Percentiles rank a stretch among this genome's conserved stretches.
Evolutionary conservation across 64 coral and sea anemone species (phyloP).

Genomic region (Actinia tenebrosa): DNA sequence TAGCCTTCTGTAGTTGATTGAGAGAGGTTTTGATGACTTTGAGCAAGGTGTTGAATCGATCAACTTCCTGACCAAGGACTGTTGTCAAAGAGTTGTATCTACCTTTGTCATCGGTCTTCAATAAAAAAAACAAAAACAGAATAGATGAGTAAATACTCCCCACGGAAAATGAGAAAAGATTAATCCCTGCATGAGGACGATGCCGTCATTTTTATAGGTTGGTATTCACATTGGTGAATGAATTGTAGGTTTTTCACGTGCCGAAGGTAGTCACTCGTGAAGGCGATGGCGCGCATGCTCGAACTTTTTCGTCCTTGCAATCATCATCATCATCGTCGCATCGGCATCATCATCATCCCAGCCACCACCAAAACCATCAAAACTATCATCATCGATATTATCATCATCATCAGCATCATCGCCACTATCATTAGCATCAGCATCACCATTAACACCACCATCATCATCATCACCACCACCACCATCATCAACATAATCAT

Average conservation of each 20-base stretch:
- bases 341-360: too few relatives aligned
- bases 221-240: too few relatives aligned
- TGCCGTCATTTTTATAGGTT: neutral
- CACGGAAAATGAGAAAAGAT: too few relatives aligned
- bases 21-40: conserved; percentile 96
- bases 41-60: conserved; percentile 88
- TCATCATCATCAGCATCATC: too few relatives aligned
- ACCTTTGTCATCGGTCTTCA: conserved; percentile 85
- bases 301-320: too few relatives aligned
- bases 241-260: too few relatives aligned
- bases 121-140: neutral
- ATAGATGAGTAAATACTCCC: neutral
- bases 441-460: neutral
- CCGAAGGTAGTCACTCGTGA: too few relatives aligned
- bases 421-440: neutral
- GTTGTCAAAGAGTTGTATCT: conserved; percentile 91
- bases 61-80: conserved; percentile 93
- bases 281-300: too few relatives aligned
- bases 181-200: too few relatives aligned
- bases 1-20: conserved; percentile 94
- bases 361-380: too few relatives aligned
- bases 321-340: neutral
- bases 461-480: neutral
- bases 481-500: neutral
- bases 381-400: too few relatives aligned